Base-by-base conservation (phyloP, 1,140 invertebrate genomes). In the Cotesia typhae region DNA sequence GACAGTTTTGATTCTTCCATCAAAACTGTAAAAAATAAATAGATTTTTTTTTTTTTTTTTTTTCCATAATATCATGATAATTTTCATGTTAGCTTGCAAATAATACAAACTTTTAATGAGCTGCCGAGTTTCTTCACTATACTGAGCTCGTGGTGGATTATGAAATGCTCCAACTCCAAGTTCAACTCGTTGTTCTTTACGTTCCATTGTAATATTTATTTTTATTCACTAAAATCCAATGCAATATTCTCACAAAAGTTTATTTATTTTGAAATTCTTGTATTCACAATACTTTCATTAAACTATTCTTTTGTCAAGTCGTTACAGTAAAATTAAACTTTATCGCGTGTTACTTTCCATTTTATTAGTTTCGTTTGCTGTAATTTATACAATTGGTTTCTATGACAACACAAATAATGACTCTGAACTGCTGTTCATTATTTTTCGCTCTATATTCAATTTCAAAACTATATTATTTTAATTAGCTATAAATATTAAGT, bases 1-100 rank as follows among this genome's bases (percentile, higher is more conserved):
- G 82, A 80, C 4, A 88, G 67, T 73, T 85, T 87, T 1, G 86
- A 86, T 76, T 88, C 87, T 67, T 87, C 84, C 82, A 88, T 87
- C n/a, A 88, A 71, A 20, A 85, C 87, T 88, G 70, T 66, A 69
- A 71, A 74, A 64, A 1, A 41, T 67, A 68, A 76, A 57, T 59
- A 17, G 67, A 65, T 69, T 12, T 41, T 37, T 64, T 73, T n/a
- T 57, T 71, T 69, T 12, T 41, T 37, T 64, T 73, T n/a, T 57
- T 71, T 73, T 64, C 59, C 38, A 9, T n/a, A 65, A 63, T 67
- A 63, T 67, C 66, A 60, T 6, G 57, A 59, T 61, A 61, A 67
- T 68, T 38, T 57, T 55, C 5, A 72, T 14, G 20, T 47, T 47
- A 6, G 10, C 28, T 28, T 28, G 10, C 6, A 47, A 47, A 6